Evolutionary conservation across 2,113 vertebrate genomes (phyloP), one percentile per base, ranked within the genome.

Genomic region (Peucedramus taeniatus): DNA sequence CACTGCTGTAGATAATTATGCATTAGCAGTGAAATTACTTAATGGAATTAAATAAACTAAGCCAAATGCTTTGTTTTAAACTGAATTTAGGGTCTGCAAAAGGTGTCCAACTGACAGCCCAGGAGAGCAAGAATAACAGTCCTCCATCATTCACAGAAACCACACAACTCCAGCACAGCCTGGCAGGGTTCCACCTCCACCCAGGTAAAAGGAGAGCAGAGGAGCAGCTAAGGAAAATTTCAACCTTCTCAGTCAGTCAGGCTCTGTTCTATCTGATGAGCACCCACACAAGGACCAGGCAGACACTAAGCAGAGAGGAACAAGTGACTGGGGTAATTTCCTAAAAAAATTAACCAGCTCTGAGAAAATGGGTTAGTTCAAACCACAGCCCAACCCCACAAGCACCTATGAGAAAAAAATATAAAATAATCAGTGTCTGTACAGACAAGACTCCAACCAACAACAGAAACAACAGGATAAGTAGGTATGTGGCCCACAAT

Each of bases 61-160:
- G 91, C 92, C 89, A 97, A 97, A 96, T 61, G 78, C 90, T 97
- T 97, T 87, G 90, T 87, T 96, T 96, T 82, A 94, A 91, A 90
- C 61, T 27, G 69, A 94, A 90, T 90, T 96, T 79, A 66, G 89
- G 83, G 89, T 56, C 74, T 94, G 83, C 56, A 83, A 89, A 93
- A 95, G 91, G 85, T 89, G 74, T 30, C 63, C 87, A 92, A 60
- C 50, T 65, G 76, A 89, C 90, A 89, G 87, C 70, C 78, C 83
- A 81, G 53, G 60, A 87, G 47, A 89, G 19, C 1, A 0, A 78
- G 47, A 77, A 77, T 2, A 5, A 70, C 68, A 68, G 51, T 47
- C 21, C 37, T 71, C 22, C 19, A 4, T 42, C 53, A 56, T 28
- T 68, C 87, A 49, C 30, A 60, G 57, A 90, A 72, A 13, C 0